phyloP scores from a whole-genome alignment of 2,113 vertebrate genomes.

The Galeopterus variegatus region DNA sequence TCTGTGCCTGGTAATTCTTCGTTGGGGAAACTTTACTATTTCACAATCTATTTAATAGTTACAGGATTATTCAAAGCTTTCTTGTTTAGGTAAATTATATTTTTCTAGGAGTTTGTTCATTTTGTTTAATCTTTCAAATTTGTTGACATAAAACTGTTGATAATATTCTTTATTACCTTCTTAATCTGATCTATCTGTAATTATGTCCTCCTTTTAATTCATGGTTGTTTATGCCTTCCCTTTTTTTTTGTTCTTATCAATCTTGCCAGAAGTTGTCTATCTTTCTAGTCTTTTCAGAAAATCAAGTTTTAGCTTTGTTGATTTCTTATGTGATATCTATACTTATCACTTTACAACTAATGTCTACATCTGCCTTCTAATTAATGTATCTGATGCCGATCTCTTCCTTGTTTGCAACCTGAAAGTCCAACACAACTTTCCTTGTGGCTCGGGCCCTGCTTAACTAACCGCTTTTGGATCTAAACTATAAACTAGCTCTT shows the following conservation, averaged over 20 bases:
- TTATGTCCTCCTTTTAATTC: constrained; percentile 1
- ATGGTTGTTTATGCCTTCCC: not conserved
- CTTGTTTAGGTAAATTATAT: not conserved
- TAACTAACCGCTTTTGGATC: constrained; percentile 22
- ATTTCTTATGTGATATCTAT: constrained; percentile 56
- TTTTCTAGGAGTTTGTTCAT: not conserved
- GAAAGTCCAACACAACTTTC: constrained; percentile 20
- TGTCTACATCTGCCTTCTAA: not conserved
- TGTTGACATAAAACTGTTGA: constrained; percentile 2
- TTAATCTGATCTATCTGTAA: constrained; percentile 29
- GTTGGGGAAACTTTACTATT: not conserved
- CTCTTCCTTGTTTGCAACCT: not conserved
- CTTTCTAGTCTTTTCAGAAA: constrained; percentile 53
- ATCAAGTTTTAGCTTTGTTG: constrained; percentile 21
- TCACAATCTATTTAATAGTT: constrained; percentile 32
- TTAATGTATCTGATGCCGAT: not conserved
- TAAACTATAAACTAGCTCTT: not conserved
- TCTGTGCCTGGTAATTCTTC: not conserved
- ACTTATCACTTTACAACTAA: constrained; percentile 22
- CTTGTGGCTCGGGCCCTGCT: not conserved
- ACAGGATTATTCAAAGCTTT: constrained; percentile 8
- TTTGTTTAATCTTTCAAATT: constrained; percentile 48
- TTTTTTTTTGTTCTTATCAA: not conserved
- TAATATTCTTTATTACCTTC: constrained; percentile 13
- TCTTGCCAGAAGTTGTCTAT: not conserved